Conservation (phyloP, 92 coral and sea anemone genomes). For the Pocillopora grandis region DNA sequence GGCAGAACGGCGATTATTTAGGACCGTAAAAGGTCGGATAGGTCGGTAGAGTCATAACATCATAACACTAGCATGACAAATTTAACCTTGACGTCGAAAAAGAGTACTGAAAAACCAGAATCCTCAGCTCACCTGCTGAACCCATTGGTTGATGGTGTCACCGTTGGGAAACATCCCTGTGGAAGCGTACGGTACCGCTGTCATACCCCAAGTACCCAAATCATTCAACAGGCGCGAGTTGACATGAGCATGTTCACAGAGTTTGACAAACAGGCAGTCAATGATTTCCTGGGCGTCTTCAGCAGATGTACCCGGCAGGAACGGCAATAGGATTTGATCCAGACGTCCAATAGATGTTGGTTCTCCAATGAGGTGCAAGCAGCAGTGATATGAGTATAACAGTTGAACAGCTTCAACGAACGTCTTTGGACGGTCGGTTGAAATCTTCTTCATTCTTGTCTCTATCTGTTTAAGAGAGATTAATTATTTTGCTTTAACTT, state of each 20-base stretch:
- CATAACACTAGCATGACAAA: too few species aligned
- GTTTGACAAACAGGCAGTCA: constrained; percentile 80
- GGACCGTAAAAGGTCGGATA: too few species aligned
- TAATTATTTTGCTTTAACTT: too few species aligned
- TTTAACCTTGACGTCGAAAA: too few species aligned
- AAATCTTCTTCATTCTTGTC: constrained; percentile 56
- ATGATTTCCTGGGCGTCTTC: constrained; percentile 83
- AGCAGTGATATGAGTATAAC: constrained; percentile 71
- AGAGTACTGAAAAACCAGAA: not conserved
- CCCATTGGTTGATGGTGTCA: constrained; percentile 84
- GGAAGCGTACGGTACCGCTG: constrained; percentile 63
- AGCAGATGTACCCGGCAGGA: constrained; percentile 37
- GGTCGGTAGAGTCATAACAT: too few species aligned
- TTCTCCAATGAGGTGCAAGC: constrained; percentile 77
- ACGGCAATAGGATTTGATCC: constrained; percentile 74
- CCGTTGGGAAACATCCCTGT: constrained; percentile 83
- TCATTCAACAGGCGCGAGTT: constrained; percentile 62
- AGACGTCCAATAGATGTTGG: constrained; percentile 76
- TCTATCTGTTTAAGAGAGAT: constrained; percentile 26
- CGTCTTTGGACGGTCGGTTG: constrained; percentile 66
- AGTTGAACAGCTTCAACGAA: constrained; percentile 82
- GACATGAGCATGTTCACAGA: constrained; percentile 71
- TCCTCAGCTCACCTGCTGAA: constrained; percentile 66
- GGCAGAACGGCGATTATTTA: too few species aligned
- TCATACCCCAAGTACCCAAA: constrained; percentile 66